These are phyloP conservation scores for Chironomus striatipennis DNA, from an alignment of 1,140 invertebrate species.

Conservation along the genomic window DNA sequence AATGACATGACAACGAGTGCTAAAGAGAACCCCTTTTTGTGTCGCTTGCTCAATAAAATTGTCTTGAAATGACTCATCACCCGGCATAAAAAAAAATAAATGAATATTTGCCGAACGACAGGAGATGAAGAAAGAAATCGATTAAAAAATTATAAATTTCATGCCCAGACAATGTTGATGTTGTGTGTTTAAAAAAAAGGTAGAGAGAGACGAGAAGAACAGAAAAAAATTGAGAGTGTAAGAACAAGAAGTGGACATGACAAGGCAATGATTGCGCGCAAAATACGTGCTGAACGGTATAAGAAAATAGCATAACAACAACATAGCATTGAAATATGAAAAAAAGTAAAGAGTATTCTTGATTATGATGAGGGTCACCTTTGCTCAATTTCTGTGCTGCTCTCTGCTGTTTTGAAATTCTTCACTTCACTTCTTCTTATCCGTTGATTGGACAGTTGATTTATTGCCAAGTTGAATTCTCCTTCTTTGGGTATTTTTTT, in stretches of 20 bases:
- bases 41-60: background rate
- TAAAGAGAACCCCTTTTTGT: background rate
- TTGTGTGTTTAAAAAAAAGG: background rate
- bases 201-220: background rate
- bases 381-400: background rate
- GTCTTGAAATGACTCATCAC: background rate
- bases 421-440: background rate
- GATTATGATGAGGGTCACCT: constrained; percentile 22
- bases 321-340: background rate
- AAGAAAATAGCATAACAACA: background rate
- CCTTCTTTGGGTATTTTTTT: too few species aligned
- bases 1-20: background rate
- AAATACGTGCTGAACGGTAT: background rate
- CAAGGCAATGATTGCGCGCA: constrained; percentile 17
- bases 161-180: constrained; percentile 5
- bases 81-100: background rate
- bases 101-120: too few species aligned
- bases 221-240: background rate
- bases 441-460: constrained; percentile 23
- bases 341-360: background rate
- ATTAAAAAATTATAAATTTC: constrained; percentile 21
- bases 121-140: background rate
- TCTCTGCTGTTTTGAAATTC: background rate
- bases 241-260: background rate
- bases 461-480: background rate